Evolutionary conservation across 2,113 vertebrate species (phyloP).

Genomic region (Columba livia): DNA sequence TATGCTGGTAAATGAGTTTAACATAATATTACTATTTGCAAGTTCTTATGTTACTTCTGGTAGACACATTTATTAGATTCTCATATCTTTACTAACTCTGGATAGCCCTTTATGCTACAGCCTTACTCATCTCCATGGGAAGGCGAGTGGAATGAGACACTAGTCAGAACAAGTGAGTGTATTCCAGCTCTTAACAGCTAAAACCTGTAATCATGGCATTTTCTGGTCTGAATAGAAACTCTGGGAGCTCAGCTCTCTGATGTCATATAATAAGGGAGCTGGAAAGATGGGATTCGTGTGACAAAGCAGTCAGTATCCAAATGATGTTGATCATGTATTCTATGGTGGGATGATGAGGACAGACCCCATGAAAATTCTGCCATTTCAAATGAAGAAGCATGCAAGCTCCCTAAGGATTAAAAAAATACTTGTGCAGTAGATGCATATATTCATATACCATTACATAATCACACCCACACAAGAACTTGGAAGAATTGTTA

Average conservation of each 20-base stretch:
- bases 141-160: fast-evolving
- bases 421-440: neutral
- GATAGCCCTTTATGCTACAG: neutral
- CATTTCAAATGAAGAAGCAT: neutral
- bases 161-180: neutral
- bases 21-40: neutral
- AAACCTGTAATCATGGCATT: neutral
- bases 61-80: neutral
- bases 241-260: neutral
- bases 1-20: neutral
- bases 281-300: neutral
- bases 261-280: neutral
- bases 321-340: neutral
- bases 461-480: neutral
- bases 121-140: neutral
- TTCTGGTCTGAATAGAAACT: neutral
- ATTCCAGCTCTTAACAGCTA: neutral
- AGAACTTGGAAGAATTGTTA: neutral
- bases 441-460: neutral
- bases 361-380: neutral
- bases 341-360: neutral
- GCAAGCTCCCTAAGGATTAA: neutral
- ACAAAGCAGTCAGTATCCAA: neutral
- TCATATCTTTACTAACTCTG: neutral
- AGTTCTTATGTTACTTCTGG: neutral